Evolutionary conservation across 2,797 vertebrate species (phyloP), one percentile per base, ranked within the genome.

Genomic region (Bucorvus abyssinicus): DNA sequence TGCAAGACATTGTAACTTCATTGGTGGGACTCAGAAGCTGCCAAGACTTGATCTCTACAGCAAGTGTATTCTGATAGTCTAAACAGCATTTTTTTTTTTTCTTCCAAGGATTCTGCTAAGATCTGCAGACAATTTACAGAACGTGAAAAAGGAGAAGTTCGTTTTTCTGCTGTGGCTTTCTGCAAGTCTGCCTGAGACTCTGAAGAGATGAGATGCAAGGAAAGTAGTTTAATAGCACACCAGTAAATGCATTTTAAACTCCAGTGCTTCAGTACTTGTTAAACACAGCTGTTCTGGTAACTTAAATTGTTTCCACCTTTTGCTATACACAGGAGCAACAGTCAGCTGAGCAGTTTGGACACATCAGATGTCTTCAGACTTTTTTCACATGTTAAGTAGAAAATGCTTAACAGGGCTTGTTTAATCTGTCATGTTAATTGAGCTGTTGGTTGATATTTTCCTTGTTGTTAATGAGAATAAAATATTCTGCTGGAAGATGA

Each of bases 101-200:
- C 57, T 68, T 45, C 78, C 13, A 93, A 99, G 99, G 99, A 99
- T 92, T 98, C 99, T 24, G 98, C 99, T 30, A 98, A 98, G 96
- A 98, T 99, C 96, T 99, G 99, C 97, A 98, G 98, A 80, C 98
- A 98, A 69, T 99, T 99, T 90, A 98, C 98, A 52, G 98, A 99
- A 89, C 98, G 99, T 13, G 99, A 99, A 95, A 98, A 99, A 91
- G 99, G 98, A 23, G 99, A 99, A 92, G 98, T 99, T 50, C 99
- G 99, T 67, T 99, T 99, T 97, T 99, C 99, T 21, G 98, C 99
- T 0, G 99, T 99, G 97, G 99, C 99, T 26, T 98, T 99, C 34
- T 98, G 98, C 98, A 98, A 98, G 84, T 97, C 98, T 89, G 97
- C 98, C 76, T 98, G 95, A 96, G 65, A 64, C 24, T 76, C 84